A percentile compares a stretch with the other conserved stretches of the same genome.
Conservation (phyloP, 2,888 invertebrate species). For the Caenorhabditis virilis region DNA sequence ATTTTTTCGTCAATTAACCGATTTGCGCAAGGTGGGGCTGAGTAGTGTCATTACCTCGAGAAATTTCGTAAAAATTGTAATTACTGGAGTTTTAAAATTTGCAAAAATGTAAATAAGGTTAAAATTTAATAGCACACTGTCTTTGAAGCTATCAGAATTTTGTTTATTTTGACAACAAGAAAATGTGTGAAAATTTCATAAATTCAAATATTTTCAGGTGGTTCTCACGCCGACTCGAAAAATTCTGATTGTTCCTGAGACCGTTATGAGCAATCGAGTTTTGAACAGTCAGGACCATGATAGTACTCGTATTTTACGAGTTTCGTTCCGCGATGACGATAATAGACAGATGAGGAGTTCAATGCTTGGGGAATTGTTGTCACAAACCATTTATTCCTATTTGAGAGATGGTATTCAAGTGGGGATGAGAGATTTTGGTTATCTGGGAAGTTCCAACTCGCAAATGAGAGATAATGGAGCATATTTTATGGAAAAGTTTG, state of each 20-base stretch:
- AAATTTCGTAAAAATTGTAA: too few species aligned
- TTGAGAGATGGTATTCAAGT: constrained; percentile 45
- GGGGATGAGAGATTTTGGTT: constrained; percentile 56
- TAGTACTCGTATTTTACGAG: constrained; percentile 48
- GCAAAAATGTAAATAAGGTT: too few species aligned
- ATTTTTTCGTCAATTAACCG: neutral
- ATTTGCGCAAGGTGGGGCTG: too few species aligned
- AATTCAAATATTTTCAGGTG: too few species aligned
- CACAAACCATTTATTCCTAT: constrained; percentile 41
- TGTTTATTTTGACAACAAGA: too few species aligned
- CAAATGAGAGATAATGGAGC: too few species aligned
- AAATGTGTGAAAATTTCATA: too few species aligned
- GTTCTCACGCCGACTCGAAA: constrained; percentile 62
- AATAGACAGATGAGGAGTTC: constrained; percentile 33
- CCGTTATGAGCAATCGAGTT: constrained; percentile 67
- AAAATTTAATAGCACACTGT: too few species aligned
- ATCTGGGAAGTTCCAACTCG: constrained; percentile 67
- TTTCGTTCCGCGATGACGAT: constrained; percentile 54
- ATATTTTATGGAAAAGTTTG: constrained; percentile 47
- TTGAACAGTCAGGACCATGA: constrained; percentile 51
- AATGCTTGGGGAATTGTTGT: constrained; percentile 32
- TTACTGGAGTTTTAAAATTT: too few species aligned
- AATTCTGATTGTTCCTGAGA: constrained; percentile 61
- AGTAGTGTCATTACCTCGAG: too few species aligned
- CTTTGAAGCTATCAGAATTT: too few species aligned